Base-by-base conservation (phyloP, 1,140 invertebrate genomes). In the Aleiodes sp. region DNA sequence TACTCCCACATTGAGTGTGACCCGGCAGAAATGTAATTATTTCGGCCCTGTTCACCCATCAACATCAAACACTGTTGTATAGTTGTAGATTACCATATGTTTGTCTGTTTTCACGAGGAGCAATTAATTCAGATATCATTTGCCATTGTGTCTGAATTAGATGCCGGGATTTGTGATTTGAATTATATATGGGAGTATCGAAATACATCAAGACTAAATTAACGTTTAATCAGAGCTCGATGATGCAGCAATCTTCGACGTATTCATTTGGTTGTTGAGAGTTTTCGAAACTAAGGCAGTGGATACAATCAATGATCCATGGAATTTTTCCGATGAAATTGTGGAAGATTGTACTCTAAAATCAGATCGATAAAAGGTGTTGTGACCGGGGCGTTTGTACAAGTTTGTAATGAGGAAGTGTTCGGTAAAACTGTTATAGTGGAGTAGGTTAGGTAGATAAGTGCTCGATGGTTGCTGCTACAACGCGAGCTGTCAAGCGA, bases 401-500 rank as follows among this genome's bases (percentile, higher is more conserved):
- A n/a, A 73, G 73, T 70, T 68, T 70, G 75, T 76, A 78, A 78
- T 71, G 78, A 83, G 78, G 80, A 82, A 83, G 77, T 78, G 76
- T 76, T 76, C 70, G 28, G 75, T 75, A 78, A 69, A 79, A 80
- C 77, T 78, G 77, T 80, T 82, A 78, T 78, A 80, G 78, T 81
- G 73, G 78, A 82, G 80, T 83, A 82, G 80, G 81, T 82, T 82
- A 82, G 74, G 75, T 76, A 82, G 80, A 82, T 83, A 79, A 82
- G 75, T 80, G 75, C 74, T 73, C 73, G 71, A 74, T 68, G 73
- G 59, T 64, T 29, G 62, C 62, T 59, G 68, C 65, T 61, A 69
- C 46, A 62, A 41, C 39, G 63, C 35, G 66, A 56, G 69, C 70
- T 71, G 73, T 71, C 70, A 70, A 71, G 73, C 67, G 67, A 71